phyloP scores from a whole-genome alignment of 2,888 invertebrate genomes.

The Endomychus coccineus region DNA sequence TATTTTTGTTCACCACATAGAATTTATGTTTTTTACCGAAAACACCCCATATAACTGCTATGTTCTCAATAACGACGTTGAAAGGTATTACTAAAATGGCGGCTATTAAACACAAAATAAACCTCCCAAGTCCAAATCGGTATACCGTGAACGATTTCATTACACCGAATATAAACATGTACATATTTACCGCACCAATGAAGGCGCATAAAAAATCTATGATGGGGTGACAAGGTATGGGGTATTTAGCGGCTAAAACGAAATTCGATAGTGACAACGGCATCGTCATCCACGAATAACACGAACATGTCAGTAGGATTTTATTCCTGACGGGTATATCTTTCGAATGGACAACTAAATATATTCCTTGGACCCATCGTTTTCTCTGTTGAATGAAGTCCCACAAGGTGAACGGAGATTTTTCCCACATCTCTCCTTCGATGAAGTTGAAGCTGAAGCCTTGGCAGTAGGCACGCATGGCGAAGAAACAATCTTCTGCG shows the following conservation, averaged over 20 bases:
- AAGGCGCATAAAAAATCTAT: slow-evolving; percentile 86
- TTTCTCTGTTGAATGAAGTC: slow-evolving; percentile 95
- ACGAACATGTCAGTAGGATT: slow-evolving; percentile 74
- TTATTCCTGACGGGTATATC: slow-evolving; percentile 73
- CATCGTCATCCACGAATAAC: slow-evolving; percentile 94
- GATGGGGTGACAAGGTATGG: slow-evolving; percentile 75
- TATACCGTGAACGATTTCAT: slow-evolving; percentile 89
- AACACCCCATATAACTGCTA: slow-evolving; percentile 91
- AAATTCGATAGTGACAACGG: slow-evolving; percentile 89
- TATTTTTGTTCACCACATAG: slow-evolving; percentile 92
- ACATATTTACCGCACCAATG: slow-evolving; percentile 88
- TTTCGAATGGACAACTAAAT: slow-evolving; percentile 81
- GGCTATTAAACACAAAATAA: slow-evolving; percentile 72
- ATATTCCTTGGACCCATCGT: slow-evolving; percentile 90
- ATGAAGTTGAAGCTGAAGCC: slow-evolving; percentile 92
- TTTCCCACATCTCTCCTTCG: slow-evolving; percentile 99
- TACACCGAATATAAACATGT: slow-evolving; percentile 98
- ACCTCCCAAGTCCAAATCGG: slow-evolving; percentile 73
- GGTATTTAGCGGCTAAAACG: slow-evolving; percentile 65
- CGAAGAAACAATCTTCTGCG: slow-evolving; percentile 97
- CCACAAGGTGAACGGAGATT: slow-evolving; percentile 89
- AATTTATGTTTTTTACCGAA: slow-evolving; percentile 94
- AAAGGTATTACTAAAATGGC: slow-evolving; percentile 88
- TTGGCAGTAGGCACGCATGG: slow-evolving; percentile 86
- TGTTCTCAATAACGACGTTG: slow-evolving; percentile 89